Conservation (phyloP, 2,888 invertebrate species). For the Brassicogethes aeneus region DNA sequence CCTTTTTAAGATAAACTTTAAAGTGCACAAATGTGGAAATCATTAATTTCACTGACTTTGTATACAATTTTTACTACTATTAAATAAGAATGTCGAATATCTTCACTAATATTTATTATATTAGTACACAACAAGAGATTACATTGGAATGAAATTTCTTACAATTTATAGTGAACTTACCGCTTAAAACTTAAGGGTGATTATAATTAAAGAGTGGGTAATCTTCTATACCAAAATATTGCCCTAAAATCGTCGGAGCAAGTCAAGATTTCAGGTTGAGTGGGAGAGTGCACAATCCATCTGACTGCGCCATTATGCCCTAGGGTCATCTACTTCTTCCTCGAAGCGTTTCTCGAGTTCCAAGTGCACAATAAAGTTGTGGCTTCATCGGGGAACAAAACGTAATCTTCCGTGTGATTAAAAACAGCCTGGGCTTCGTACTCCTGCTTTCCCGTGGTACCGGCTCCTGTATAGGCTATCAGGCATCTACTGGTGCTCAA, state of each 20-base stretch:
- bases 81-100: no score
- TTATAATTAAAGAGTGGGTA: conserved; percentile 50
- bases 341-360: conserved; percentile 92
- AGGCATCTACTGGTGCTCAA: conserved; percentile 92
- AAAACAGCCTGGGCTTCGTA: conserved; percentile 91
- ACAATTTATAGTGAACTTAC: no score
- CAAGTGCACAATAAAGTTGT: conserved; percentile 96
- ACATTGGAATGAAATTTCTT: no score
- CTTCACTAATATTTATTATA: no score
- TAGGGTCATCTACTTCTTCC: conserved; percentile 86
- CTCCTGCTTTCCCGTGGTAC: conserved; percentile 85
- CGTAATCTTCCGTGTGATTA: conserved; percentile 98
- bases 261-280: conserved; percentile 91
- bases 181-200: no score
- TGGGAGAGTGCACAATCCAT: conserved; percentile 90
- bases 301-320: conserved; percentile 94
- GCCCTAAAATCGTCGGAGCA: conserved; percentile 97
- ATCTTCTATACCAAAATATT: conserved; percentile 91
- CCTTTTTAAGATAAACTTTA: no score
- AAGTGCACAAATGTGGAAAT: no score
- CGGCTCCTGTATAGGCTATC: conserved; percentile 93
- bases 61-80: no score
- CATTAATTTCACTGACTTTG: no score
- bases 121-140: no score
- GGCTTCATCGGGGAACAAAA: conserved; percentile 96